Evolutionary conservation across 2,113 vertebrate species (phyloP).

Genomic region (Poeciliopsis prolifica): DNA sequence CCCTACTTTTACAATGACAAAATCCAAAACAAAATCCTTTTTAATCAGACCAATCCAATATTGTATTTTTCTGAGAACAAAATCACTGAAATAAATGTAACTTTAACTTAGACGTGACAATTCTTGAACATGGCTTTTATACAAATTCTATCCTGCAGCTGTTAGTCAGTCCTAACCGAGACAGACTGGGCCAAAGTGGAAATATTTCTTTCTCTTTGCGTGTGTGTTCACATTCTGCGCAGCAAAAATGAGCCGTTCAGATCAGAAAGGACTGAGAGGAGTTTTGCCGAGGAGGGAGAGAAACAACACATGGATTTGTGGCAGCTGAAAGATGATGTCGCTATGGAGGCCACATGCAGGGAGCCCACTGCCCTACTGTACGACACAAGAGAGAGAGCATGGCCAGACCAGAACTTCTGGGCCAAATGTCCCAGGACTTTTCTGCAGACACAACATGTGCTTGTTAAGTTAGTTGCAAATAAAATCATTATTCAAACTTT

Average conservation of each 20-base stretch:
- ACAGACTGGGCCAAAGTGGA: neutral
- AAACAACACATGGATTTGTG: conserved; percentile 60
- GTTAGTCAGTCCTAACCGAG: neutral
- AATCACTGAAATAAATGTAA: neutral
- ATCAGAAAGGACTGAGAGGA: conserved; percentile 45
- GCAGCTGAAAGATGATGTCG: conserved; percentile 53
- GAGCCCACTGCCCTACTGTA: conserved; percentile 43
- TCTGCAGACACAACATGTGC: conserved; percentile 28
- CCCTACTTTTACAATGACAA: neutral
- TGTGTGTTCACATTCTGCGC: neutral
- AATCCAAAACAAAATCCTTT: neutral
- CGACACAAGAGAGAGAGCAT: neutral
- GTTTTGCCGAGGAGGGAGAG: conserved; percentile 52
- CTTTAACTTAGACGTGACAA: neutral
- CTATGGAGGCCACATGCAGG: conserved; percentile 52
- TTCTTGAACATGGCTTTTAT: neutral
- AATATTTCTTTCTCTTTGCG: neutral
- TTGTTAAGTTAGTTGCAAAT: conserved; percentile 17
- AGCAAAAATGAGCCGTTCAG: conserved; percentile 40
- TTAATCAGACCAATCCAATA: neutral
- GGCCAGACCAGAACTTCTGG: conserved; percentile 14
- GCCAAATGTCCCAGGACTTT: conserved; percentile 21
- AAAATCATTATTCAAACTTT: neutral
- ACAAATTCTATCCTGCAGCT: neutral
- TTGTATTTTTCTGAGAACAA: neutral